Conservation (phyloP, 2,113 vertebrate genomes). For the Tympanuchus pallidicinctus region DNA sequence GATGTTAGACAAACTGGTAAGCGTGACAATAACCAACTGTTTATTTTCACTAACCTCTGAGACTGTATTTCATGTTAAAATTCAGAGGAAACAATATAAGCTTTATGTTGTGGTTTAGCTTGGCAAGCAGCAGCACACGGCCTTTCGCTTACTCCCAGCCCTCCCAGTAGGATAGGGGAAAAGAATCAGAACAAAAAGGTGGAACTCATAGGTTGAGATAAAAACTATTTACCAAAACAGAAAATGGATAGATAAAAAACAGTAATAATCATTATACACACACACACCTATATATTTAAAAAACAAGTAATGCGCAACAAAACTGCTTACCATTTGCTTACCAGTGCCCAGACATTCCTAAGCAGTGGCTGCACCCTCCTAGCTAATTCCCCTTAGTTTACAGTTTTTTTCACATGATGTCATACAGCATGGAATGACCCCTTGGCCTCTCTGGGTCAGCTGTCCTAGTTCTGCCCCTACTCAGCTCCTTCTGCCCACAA, state of each 20-base stretch:
- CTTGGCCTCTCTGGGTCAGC: neutral
- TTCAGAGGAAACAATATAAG: neutral
- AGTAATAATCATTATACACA: neutral
- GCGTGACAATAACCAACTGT: neutral
- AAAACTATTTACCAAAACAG: neutral
- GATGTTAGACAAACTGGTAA: neutral
- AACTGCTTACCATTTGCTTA: neutral
- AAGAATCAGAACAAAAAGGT: neutral
- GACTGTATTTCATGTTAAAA: neutral
- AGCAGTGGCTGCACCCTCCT: too few species aligned
- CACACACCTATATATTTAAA: too few species aligned
- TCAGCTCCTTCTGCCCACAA: neutral
- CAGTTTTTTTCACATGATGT: neutral
- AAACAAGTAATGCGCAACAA: neutral
- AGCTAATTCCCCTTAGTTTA: neutral
- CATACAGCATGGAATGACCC: neutral
- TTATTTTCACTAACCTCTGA: neutral
- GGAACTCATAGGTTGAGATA: neutral
- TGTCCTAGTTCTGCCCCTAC: neutral
- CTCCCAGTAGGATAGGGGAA: neutral
- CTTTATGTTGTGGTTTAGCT: neutral
- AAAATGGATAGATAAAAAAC: neutral
- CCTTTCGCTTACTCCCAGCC: neutral
- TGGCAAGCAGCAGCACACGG: neutral
- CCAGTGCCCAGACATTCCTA: too few species aligned